Evolutionary conservation across 1,140 invertebrate genomes (phyloP).

Genomic region (Brachionus sp.): DNA sequence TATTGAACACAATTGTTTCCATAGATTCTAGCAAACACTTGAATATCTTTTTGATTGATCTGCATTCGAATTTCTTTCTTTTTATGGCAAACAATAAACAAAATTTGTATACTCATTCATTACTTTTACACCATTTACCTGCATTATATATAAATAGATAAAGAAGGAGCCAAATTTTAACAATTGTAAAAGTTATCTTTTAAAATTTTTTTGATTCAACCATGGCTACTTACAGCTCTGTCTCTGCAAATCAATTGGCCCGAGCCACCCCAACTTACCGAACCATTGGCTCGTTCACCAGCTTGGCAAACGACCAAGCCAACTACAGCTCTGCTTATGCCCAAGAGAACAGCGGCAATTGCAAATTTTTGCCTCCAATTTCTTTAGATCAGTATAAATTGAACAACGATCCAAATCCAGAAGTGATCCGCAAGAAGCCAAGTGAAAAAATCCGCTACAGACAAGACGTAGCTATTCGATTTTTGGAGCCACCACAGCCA

Average conservation of each 20-base stretch:
- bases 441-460: constrained; percentile 14
- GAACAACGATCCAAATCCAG: constrained; percentile 45
- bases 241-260: background rate
- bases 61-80: background rate
- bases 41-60: constrained; percentile 4
- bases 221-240: constrained; percentile 27
- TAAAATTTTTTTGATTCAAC: background rate
- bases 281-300: constrained; percentile 10
- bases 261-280: constrained; percentile 18
- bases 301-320: background rate
- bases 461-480: constrained; percentile 28
- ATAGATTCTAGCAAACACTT: background rate
- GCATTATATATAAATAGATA: background rate
- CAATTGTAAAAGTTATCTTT: background rate
- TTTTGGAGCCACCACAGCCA: constrained; percentile 38
- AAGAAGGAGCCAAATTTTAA: background rate
- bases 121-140: background rate
- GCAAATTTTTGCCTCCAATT: constrained; percentile 18
- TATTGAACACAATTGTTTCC: background rate
- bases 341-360: constrained; percentile 1
- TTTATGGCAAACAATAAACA: background rate
- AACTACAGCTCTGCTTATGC: background rate
- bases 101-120: background rate
- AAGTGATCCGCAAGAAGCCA: constrained; percentile 36
- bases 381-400: constrained; percentile 41